Evolutionary conservation across 2,797 vertebrate genomes (phyloP), one percentile per base, ranked within the genome.

Genomic region (Amblyraja radiata): DNA sequence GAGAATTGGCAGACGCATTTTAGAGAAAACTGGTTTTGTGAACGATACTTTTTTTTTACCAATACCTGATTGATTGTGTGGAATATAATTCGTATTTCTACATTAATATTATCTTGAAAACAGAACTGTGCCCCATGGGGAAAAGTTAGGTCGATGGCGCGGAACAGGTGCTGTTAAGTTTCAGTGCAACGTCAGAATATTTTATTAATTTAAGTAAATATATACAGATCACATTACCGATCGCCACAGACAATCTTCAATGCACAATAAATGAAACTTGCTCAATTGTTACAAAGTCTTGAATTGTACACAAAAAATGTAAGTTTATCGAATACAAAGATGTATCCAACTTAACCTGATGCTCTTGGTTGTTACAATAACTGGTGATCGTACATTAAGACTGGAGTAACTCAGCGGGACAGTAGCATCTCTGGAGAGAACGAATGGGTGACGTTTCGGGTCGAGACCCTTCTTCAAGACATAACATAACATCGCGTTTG

Each of bases 141-240:
- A 25, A 21, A 54, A 21, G 8, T 71, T 71, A 18, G 71, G 23
- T 58, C 28, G 83, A 58, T 61, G 58, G 6, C 5, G n/a, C n/a
- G 58, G 16, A 18, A 68, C 32, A 61, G 1, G 28, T 86, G 58
- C 13, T 8, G n/a, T 63, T 88, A 68, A 68, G 84, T 68, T 88
- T 68, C 32, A 32, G 16, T 36, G 16, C 63, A 36, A 88, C 61
- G 84, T 68, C 84, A 36, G n/a, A 88, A 65, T 65, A 65, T 88
- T 65, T 86, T 86, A 63, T 86, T 88, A 32, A 18, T 88, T 63
- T 63, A 88, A 86, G n/a, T 58, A n/a, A 83, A 28, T 21, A 68
- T 32, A 16, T 88, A 36, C 84, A 88, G n/a, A 32, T 88, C 84
- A 88, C 28, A 32, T 18, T 8, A 32, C 6, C 6, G 23, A 28